Conservation (phyloP, 2,797 vertebrate species). For the Spinibarbus caldwelli region DNA sequence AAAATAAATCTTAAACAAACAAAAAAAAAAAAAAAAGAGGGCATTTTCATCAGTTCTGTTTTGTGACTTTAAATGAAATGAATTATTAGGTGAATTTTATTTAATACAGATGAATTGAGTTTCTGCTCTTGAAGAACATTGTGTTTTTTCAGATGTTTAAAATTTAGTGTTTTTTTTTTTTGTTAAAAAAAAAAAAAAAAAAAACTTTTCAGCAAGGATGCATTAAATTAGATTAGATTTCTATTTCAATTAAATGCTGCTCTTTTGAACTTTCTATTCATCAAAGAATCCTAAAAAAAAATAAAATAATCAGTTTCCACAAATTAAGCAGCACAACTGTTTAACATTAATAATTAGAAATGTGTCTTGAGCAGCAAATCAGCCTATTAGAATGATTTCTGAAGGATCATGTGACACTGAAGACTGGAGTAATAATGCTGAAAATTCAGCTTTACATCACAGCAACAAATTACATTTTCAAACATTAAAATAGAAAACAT, state of each 20-base stretch:
- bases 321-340: not conserved
- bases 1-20: too few relatives aligned
- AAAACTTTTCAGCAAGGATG: not conserved
- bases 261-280: too few relatives aligned
- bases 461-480: not conserved
- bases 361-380: not conserved
- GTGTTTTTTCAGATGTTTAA: not conserved
- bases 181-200: too few relatives aligned
- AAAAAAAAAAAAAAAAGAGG: fast-evolving
- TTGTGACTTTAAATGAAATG: not conserved
- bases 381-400: not conserved
- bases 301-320: too few relatives aligned
- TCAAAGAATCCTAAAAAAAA: too few relatives aligned
- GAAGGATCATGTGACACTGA: not conserved
- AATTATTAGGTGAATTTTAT: not conserved
- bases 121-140: not conserved
- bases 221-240: not conserved
- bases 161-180: too few relatives aligned
- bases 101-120: not conserved
- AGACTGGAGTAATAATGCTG: not conserved
- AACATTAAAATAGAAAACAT: not conserved
- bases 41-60: not conserved
- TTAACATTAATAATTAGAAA: not conserved
- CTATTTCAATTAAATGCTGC: too few relatives aligned
- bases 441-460: not conserved